A percentile compares a stretch with the other conserved stretches of the same genome.
Conservation (phyloP, 2,797 vertebrate genomes). For the Ptychobarbus kaznakovi region DNA sequence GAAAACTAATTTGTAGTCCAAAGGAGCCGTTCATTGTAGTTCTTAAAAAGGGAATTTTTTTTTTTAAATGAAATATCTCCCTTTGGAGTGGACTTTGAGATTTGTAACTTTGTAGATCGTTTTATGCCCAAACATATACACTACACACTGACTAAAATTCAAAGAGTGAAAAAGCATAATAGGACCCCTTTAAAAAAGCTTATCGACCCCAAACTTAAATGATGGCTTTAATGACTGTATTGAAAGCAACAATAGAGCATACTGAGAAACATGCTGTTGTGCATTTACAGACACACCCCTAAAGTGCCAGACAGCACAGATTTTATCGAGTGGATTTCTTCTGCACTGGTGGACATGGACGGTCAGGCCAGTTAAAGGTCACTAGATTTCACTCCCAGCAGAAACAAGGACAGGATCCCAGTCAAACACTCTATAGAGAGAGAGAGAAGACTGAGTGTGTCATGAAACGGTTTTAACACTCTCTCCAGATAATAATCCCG, state of each 20-base stretch:
- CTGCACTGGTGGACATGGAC: slow-evolving; percentile 15
- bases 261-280: neutral
- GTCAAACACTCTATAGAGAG: neutral
- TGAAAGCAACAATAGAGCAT: neutral
- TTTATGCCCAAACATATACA: too few relatives aligned
- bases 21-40: too few relatives aligned
- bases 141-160: too few relatives aligned
- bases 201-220: neutral
- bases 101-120: too few relatives aligned
- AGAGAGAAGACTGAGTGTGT: neutral
- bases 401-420: neutral
- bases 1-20: too few relatives aligned
- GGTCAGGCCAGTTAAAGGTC: slow-evolving; percentile 33
- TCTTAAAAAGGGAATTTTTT: too few relatives aligned
- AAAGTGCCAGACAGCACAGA: slow-evolving; percentile 1
- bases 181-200: neutral
- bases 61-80: too few relatives aligned
- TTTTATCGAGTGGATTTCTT: slow-evolving; percentile 19
- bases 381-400: slow-evolving; percentile 16
- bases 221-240: neutral
- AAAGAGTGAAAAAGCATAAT: too few relatives aligned
- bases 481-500: neutral
- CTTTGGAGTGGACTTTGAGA: too few relatives aligned
- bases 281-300: neutral
- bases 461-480: neutral